Evolutionary conservation across 2,888 invertebrate genomes (phyloP), one percentile per base, ranked within the genome.

Genomic region (Ectobius pallidus): DNA sequence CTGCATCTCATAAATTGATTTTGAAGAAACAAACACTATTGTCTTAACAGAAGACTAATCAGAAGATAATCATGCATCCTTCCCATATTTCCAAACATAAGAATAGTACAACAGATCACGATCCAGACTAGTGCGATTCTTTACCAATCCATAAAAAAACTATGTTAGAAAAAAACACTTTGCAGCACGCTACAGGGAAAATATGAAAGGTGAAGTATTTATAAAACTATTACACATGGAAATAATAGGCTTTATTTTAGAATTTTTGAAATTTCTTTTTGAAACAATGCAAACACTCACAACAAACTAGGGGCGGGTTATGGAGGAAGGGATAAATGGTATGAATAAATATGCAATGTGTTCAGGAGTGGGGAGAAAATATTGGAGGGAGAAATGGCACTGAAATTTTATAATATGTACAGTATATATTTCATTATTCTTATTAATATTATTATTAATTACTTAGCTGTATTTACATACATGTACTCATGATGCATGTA

Each of bases 231-330:
- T 58, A 30, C 58, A 58, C 58, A 58, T 58, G 58, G 58, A 58
- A 58, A 58, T 58, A 46, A 68, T 44, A 68, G 44, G 49, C 68
- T 68, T 68, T 68, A 68, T 68, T 68, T 68, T 68, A 68, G 68
- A 68, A 68, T 68, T 49, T 68, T 22, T 46, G 39, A 65, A 46
- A 68, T 49, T 68, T 68, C 22, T 46, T 9, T 34, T 68, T 34
- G 65, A 65, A 68, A 68, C 68, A 68, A 68, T 68, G 44, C 49
- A 68, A 68, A 68, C 68, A 68, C 30, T 68, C 49, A 68, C 68
- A 68, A 68, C n/a, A 25, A 58, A 58, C 27, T n/a, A 30, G 32
- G 58, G 58, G 58, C n/a, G 58, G 58, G 58, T 30, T 58, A 58
- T 58, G 58, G 58, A 30, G 16, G 11, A 58, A 58, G 58, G 32